phyloP scores from a whole-genome alignment of 2,797 vertebrate genomes.

The Diplodus puntazzo region DNA sequence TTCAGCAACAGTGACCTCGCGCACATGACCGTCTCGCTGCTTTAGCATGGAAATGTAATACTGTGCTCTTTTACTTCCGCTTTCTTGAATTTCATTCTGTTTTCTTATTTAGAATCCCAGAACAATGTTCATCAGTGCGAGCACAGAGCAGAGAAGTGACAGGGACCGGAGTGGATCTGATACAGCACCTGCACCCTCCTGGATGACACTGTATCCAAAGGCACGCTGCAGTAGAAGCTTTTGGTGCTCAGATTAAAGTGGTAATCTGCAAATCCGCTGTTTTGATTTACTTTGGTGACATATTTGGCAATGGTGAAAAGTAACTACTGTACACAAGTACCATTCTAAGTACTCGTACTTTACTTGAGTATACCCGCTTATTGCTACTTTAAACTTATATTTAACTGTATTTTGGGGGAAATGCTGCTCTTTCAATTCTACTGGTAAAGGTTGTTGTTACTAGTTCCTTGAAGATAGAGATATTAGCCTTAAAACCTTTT shows the following conservation, averaged over 20 bases:
- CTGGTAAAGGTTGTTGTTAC: neutral
- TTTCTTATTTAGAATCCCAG: neutral
- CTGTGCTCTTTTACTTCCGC: neutral
- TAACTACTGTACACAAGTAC: neutral
- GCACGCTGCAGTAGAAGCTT: slow-evolving; percentile 32
- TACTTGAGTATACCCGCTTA: neutral
- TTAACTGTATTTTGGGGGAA: neutral
- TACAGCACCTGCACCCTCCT: slow-evolving; percentile 12
- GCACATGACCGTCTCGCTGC: neutral
- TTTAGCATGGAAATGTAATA: slow-evolving; percentile 32
- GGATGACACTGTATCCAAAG: slow-evolving; percentile 7
- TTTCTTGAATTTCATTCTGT: slow-evolving; percentile 6
- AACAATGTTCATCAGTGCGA: neutral
- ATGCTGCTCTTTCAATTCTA: neutral
- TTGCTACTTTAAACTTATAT: neutral
- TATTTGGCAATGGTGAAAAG: slow-evolving; percentile 35
- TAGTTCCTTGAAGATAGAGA: neutral
- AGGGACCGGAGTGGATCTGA: slow-evolving; percentile 4
- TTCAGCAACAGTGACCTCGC: slow-evolving; percentile 3
- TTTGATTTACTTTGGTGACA: slow-evolving; percentile 54
- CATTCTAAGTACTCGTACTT: neutral
- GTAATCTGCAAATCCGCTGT: slow-evolving; percentile 62
- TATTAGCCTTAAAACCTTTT: neutral
- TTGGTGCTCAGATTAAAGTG: slow-evolving; percentile 62
- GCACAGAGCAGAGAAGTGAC: neutral